These are phyloP conservation scores for Cyprinodon diabolis DNA, from an alignment of 2,797 vertebrate genomes.

Conservation along the genomic window DNA sequence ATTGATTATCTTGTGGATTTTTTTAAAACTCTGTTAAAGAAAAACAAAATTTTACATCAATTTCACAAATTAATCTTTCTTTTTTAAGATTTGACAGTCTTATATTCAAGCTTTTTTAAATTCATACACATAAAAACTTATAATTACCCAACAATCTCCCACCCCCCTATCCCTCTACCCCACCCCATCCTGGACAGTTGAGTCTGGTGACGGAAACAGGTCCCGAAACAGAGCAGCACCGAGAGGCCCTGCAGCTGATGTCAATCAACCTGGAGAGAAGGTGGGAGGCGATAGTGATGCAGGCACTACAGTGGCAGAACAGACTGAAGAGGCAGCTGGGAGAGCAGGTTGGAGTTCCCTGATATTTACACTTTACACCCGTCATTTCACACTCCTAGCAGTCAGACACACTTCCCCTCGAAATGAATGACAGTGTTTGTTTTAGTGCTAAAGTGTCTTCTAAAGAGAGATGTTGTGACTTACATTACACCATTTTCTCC, in stretches of 20 bases:
- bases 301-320: slow-evolving; percentile 96
- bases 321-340: slow-evolving; percentile 86
- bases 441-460: slow-evolving; percentile 45
- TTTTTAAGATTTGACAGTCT: no score
- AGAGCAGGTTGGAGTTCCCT: slow-evolving; percentile 77
- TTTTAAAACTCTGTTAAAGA: neutral
- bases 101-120: no score
- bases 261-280: slow-evolving; percentile 95
- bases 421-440: slow-evolving; percentile 37
- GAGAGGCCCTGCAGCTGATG: slow-evolving; percentile 88
- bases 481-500: slow-evolving; percentile 12
- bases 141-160: neutral
- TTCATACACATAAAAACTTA: neutral
- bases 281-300: slow-evolving; percentile 99
- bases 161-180: no score
- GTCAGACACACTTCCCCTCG: slow-evolving; percentile 34
- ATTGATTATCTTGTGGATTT: neutral
- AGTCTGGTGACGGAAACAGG: slow-evolving; percentile 67
- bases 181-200: slow-evolving; percentile 53
- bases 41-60: no score
- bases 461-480: slow-evolving; percentile 48
- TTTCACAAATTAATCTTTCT: no score
- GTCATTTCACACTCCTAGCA: slow-evolving; percentile 37
- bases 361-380: slow-evolving; percentile 45
- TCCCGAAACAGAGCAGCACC: slow-evolving; percentile 77